A percentile compares a stretch with the other conserved stretches of the same genome.
Conservation (phyloP, 2,888 invertebrate species). For the Octodonta nipae region DNA sequence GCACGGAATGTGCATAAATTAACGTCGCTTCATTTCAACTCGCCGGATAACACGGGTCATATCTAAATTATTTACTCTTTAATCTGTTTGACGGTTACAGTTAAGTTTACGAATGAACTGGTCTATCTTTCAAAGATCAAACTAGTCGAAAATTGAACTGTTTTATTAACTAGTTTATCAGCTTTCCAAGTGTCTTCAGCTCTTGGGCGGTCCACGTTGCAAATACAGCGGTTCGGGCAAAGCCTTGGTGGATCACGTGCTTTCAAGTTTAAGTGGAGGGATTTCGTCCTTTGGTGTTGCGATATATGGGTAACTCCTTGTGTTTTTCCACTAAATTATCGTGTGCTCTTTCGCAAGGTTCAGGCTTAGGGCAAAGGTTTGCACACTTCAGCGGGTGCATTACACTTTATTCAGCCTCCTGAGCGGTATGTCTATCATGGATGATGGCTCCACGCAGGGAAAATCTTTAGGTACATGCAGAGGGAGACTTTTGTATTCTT, state of each 20-base stretch:
- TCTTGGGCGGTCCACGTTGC: conserved; percentile 7
- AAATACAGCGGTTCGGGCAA: conserved; percentile 6
- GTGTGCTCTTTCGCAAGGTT: conserved; percentile 8
- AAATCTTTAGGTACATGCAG: conserved; percentile 12
- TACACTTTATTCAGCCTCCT: conserved; percentile 11
- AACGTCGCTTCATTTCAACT: too few relatives aligned
- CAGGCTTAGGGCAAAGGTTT: conserved; percentile 4
- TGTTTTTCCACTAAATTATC: conserved; percentile 2
- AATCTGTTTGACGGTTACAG: too few relatives aligned
- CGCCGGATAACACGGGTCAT: too few relatives aligned
- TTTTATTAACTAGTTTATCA: too few relatives aligned
- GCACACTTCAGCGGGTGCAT: conserved; percentile 8
- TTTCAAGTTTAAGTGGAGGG: conserved; percentile 4
- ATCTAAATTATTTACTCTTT: too few relatives aligned
- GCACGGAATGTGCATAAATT: too few relatives aligned
- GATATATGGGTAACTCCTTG: conserved; percentile 7
- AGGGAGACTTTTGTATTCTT: conserved; percentile 8
- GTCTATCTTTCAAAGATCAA: too few relatives aligned
- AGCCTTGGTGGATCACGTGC: conserved; percentile 2
- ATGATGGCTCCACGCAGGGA: conserved; percentile 14
- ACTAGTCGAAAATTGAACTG: too few relatives aligned
- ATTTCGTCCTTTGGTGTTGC: conserved; percentile 4
- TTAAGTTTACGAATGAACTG: too few relatives aligned
- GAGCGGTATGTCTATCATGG: conserved; percentile 13
- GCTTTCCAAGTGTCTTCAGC: conserved; percentile 14